These are phyloP conservation scores for Clangula hyemalis DNA, from an alignment of 2,797 vertebrate genomes.

Conservation along the genomic window DNA sequence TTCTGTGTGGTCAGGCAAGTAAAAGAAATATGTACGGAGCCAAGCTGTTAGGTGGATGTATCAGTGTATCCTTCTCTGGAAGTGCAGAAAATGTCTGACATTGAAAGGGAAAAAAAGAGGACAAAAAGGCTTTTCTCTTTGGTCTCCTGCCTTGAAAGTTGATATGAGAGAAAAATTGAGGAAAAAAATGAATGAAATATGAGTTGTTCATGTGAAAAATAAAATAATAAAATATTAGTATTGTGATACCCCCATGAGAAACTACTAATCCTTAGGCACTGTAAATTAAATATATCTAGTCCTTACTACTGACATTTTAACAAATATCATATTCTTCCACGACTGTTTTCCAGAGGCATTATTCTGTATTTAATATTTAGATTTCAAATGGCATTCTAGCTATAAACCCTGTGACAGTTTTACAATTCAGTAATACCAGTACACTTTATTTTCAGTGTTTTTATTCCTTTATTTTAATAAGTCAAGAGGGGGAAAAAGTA, in stretches of 20 bases:
- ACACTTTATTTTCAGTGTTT: not conserved
- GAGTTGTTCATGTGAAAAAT: not conserved
- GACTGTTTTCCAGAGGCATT: not conserved
- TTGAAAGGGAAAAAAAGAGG: not conserved
- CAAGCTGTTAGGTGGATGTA: not conserved
- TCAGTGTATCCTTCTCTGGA: not conserved
- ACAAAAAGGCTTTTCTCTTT: not conserved
- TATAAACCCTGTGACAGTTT: not conserved
- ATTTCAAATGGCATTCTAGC: not conserved
- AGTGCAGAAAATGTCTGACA: not conserved
- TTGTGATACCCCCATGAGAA: not conserved
- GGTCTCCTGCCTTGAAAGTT: not conserved
- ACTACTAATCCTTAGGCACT: not conserved
- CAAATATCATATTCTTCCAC: not conserved
- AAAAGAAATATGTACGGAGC: not conserved
- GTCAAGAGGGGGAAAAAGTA: accelerated
- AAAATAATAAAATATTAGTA: not conserved
- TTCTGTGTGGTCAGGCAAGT: not conserved
- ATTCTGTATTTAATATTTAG: not conserved
- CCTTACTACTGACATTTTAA: not conserved
- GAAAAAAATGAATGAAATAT: not conserved
- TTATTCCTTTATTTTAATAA: not conserved
- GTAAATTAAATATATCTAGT: not conserved
- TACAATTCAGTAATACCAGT: not conserved
- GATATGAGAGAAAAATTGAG: not conserved